A percentile compares a stretch with the other conserved stretches of the same genome.
phyloP scores from a whole-genome alignment of 1,140 invertebrate genomes.

The Sinonovacula constricta region DNA sequence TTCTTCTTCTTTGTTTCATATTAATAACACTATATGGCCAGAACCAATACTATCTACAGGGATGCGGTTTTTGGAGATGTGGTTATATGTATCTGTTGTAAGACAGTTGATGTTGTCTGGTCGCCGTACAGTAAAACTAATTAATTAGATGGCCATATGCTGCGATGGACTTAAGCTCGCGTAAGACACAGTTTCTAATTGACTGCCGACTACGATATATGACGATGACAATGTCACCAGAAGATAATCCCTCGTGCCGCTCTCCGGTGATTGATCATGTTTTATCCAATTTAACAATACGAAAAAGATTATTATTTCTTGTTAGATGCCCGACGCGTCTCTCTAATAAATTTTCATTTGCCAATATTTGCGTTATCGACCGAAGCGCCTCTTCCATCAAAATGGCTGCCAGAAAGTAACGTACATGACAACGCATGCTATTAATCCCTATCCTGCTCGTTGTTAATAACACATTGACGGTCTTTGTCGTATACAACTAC shows the following conservation, averaged over 20 bases:
- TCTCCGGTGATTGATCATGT: background rate
- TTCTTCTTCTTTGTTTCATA: too few species aligned
- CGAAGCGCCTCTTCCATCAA: slow-evolving; percentile 12
- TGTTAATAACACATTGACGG: too few species aligned
- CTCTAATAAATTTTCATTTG: slow-evolving; percentile 39
- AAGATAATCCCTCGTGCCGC: background rate
- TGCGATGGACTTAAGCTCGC: background rate
- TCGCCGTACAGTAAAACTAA: background rate
- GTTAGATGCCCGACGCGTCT: background rate
- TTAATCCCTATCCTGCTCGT: too few species aligned
- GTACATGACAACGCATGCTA: slow-evolving; percentile 45
- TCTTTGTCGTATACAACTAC: too few species aligned
- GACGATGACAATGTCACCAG: too few species aligned
- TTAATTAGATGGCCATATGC: background rate
- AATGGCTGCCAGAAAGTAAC: slow-evolving; percentile 25
- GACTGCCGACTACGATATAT: background rate
- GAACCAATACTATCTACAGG: too few species aligned
- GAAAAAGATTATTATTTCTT: slow-evolving; percentile 13
- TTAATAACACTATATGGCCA: too few species aligned
- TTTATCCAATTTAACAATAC: background rate
- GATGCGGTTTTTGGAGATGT: too few species aligned
- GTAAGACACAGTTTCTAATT: background rate
- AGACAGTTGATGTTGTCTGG: too few species aligned
- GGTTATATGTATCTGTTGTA: too few species aligned
- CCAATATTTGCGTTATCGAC: slow-evolving; percentile 45